Percentiles rank a stretch among this genome's conserved stretches.
phyloP scores from a whole-genome alignment of 2,888 invertebrate species.

The Fragum whitleyi region DNA sequence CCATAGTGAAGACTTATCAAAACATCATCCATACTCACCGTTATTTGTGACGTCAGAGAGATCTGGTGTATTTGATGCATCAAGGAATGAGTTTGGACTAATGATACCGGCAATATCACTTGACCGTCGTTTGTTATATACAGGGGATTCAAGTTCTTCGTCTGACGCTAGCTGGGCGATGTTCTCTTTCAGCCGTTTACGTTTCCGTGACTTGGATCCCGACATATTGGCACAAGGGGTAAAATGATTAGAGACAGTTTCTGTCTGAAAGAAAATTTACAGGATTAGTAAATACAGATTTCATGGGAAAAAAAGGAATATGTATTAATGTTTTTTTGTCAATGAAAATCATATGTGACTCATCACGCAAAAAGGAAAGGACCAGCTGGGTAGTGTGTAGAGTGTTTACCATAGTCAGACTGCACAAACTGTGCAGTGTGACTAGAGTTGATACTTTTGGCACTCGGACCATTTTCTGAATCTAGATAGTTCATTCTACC shows the following conservation, averaged over 20 bases:
- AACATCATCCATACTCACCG: too few species aligned
- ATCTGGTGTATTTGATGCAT: constrained; percentile 89
- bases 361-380: too few species aligned
- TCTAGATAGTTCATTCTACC: too few species aligned
- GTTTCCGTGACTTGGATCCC: constrained; percentile 89
- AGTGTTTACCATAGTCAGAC: too few species aligned
- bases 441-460: too few species aligned
- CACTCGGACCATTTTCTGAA: too few species aligned
- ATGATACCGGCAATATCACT: constrained; percentile 94
- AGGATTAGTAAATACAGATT: neutral
- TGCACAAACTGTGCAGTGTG: too few species aligned
- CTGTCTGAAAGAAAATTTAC: constrained; percentile 29
- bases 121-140: constrained; percentile 90
- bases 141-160: constrained; percentile 81
- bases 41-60: constrained; percentile 71
- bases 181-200: constrained; percentile 91
- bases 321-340: too few species aligned
- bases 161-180: constrained; percentile 87
- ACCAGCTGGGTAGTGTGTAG: too few species aligned
- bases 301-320: neutral
- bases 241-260: constrained; percentile 59
- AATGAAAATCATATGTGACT: too few species aligned
- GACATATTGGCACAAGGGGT: constrained; percentile 71
- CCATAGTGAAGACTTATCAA: too few species aligned
- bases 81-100: constrained; percentile 93